Percentiles rank a stretch among this genome's conserved stretches.
These are phyloP conservation scores for Falcunculus frontatus DNA, from an alignment of 2,113 vertebrate genomes.

Conservation along the genomic window DNA sequence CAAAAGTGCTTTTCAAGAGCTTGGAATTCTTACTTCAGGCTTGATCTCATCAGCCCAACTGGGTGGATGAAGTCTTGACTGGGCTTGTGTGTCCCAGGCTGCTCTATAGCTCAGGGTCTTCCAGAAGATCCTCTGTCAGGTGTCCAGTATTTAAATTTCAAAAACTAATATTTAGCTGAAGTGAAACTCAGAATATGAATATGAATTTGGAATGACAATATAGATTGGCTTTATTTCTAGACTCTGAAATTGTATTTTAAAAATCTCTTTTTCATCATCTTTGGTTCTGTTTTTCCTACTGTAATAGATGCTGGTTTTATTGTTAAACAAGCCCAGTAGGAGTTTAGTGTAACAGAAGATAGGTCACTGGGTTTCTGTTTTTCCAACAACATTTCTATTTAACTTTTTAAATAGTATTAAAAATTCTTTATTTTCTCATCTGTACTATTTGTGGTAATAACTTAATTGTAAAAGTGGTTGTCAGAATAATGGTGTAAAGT, in stretches of 20 bases:
- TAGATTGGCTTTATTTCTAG: not conserved
- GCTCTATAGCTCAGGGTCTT: not conserved
- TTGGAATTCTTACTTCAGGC: not conserved
- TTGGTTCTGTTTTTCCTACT: not conserved
- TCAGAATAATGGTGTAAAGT: not conserved
- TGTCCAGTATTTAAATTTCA: not conserved
- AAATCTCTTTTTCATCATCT: not conserved
- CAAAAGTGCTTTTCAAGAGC: not conserved
- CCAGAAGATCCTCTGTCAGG: not conserved
- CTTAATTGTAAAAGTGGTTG: not conserved
- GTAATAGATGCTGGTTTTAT: not conserved
- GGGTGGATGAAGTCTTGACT: not conserved
- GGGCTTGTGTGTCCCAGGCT: not conserved
- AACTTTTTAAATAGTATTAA: not conserved
- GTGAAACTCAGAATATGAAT: not conserved
- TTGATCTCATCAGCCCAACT: not conserved
- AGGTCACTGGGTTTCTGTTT: not conserved
- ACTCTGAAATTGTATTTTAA: not conserved
- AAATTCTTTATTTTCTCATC: not conserved
- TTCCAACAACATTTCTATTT: not conserved
- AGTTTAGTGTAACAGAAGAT: not conserved
- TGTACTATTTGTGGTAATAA: not conserved
- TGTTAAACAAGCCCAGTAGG: not conserved
- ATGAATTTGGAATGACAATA: not conserved
- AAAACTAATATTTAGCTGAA: not conserved